These are phyloP conservation scores for Colistium nudipinnis DNA, from an alignment of 2,113 vertebrate species.

Conservation along the genomic window DNA sequence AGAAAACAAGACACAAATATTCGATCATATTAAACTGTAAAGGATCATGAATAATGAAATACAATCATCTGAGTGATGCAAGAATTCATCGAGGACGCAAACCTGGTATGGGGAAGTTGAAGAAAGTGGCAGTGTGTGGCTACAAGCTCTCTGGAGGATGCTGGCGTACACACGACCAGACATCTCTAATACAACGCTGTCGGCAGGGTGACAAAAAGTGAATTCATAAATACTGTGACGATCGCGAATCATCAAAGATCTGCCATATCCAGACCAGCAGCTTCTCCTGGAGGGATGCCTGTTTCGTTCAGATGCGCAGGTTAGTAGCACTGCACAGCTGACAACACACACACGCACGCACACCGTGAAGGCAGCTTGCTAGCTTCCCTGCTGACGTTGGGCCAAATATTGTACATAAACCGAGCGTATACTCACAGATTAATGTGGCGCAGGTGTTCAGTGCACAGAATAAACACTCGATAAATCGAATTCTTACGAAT, in stretches of 20 bases:
- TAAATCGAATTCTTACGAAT: constrained; percentile 8
- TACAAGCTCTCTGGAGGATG: constrained; percentile 62
- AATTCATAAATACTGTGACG: fast-evolving
- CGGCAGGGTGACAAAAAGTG: not conserved
- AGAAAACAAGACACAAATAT: fast-evolving
- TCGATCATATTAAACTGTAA: too few relatives aligned
- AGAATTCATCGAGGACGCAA: not conserved
- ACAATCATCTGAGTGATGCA: not conserved
- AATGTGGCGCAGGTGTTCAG: fast-evolving
- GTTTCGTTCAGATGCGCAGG: not conserved
- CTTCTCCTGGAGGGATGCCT: not conserved
- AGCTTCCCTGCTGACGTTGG: not conserved
- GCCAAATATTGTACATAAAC: not conserved
- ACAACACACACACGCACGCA: not conserved
- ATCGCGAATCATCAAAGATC: too few relatives aligned
- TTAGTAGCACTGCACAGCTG: not conserved
- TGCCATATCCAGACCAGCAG: not conserved
- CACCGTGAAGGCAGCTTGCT: not conserved
- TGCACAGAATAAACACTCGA: not conserved
- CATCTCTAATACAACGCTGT: constrained; percentile 58
- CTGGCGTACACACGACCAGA: constrained; percentile 67
- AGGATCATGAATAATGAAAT: too few relatives aligned
- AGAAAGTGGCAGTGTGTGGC: constrained; percentile 36
- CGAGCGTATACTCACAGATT: fast-evolving
- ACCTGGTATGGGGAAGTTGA: constrained; percentile 42